Conservation (phyloP, 2,888 invertebrate genomes). For the Dicyrtomina minuta region DNA sequence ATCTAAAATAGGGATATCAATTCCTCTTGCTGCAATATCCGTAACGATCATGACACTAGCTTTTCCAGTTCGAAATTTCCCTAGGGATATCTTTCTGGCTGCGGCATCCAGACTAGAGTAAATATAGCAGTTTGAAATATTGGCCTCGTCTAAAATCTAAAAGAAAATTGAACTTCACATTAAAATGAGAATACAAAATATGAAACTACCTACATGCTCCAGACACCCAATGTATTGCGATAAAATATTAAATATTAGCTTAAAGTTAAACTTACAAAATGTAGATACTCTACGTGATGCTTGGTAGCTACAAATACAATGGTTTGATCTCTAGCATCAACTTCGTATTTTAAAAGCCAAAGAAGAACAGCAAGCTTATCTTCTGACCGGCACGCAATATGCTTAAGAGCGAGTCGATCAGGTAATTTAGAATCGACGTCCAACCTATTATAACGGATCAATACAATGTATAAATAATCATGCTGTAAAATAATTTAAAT, state of each 20-base stretch:
- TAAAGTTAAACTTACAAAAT: constrained; percentile 57
- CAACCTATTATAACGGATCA: too few species aligned
- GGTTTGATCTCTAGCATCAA: constrained; percentile 72
- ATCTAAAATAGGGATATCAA: constrained; percentile 94
- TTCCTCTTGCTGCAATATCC: constrained; percentile 95
- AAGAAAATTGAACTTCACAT: too few species aligned
- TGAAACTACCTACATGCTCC: neutral
- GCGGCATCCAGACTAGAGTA: constrained; percentile 93
- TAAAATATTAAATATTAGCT: too few species aligned
- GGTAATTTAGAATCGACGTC: constrained; percentile 97
- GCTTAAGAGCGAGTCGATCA: constrained; percentile 78
- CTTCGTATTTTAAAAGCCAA: constrained; percentile 74
- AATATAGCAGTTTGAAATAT: constrained; percentile 82
- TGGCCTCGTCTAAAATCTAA: constrained; percentile 72
- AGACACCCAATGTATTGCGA: neutral
- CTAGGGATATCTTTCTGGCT: constrained; percentile 92
- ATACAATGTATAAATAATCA: too few species aligned
- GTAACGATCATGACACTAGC: constrained; percentile 88
- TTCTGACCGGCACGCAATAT: constrained; percentile 79
- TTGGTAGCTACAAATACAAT: constrained; percentile 96
- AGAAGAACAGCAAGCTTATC: constrained; percentile 85
- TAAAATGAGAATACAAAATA: constrained; percentile 24
- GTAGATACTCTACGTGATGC: constrained; percentile 96
- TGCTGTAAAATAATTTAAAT: too few species aligned
- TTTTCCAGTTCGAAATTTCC: constrained; percentile 74